These are phyloP conservation scores for Erpobdella octoculata DNA, from an alignment of 2,888 invertebrate genomes.

Conservation along the genomic window DNA sequence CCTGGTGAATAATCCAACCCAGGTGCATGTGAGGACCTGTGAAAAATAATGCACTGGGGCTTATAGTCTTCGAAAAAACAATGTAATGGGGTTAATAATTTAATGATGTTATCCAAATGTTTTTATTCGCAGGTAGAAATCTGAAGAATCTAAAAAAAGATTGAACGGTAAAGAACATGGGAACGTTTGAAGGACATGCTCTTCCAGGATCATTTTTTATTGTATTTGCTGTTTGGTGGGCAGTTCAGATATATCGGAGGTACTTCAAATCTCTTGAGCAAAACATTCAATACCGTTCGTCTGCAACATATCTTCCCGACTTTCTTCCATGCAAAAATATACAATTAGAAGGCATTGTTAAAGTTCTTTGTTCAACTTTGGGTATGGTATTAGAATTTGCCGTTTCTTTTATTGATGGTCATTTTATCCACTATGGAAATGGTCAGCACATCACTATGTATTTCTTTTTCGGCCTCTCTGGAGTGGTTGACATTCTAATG, in stretches of 20 bases:
- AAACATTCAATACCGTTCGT: conserved; percentile 11
- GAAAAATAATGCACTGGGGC: no score
- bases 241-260: conserved; percentile 41
- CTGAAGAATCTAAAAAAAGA: no score
- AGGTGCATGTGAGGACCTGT: no score
- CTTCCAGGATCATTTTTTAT: conserved; percentile 53
- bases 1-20: no score
- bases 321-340: conserved; percentile 41
- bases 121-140: no score
- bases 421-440: conserved; percentile 50
- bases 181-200: conserved; percentile 53
- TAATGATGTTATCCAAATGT: no score
- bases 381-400: conserved; percentile 48
- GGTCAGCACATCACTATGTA: conserved; percentile 56
- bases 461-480: conserved; percentile 54
- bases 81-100: no score
- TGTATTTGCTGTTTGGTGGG: conserved; percentile 46
- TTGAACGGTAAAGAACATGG: no score
- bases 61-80: no score
- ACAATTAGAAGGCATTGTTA: conserved; percentile 42
- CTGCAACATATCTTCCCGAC: conserved; percentile 29
- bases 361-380: conserved; percentile 40
- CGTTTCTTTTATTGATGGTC: conserved; percentile 46
- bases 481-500: conserved; percentile 50
- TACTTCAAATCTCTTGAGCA: conserved; percentile 39